Conservation (phyloP, 2,797 vertebrate species). For the Schizopygopsis pylzovi region DNA sequence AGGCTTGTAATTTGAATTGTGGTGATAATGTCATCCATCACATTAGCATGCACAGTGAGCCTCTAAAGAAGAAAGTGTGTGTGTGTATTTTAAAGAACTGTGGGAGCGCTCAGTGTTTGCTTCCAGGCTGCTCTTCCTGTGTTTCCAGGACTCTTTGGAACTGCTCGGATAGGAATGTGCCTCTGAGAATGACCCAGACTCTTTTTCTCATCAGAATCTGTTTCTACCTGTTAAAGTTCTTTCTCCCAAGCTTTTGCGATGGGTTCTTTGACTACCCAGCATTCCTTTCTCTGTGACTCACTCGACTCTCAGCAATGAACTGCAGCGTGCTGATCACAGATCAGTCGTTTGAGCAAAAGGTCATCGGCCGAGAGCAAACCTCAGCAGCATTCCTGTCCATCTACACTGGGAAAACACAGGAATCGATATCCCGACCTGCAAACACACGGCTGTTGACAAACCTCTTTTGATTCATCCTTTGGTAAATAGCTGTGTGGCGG, state of each 20-base stretch:
- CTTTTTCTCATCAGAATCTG: slow-evolving; percentile 36
- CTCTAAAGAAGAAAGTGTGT: slow-evolving; percentile 29
- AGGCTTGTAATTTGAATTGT: neutral
- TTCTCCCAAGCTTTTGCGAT: slow-evolving; percentile 44
- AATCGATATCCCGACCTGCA: slow-evolving; percentile 52
- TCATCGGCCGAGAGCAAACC: slow-evolving; percentile 37
- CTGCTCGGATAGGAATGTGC: slow-evolving; percentile 53
- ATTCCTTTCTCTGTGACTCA: slow-evolving; percentile 60
- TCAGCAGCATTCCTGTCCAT: slow-evolving; percentile 31
- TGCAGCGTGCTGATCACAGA: slow-evolving; percentile 4
- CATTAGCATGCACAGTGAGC: slow-evolving; percentile 30
- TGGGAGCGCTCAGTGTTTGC: slow-evolving; percentile 50
- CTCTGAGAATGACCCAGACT: slow-evolving; percentile 54
- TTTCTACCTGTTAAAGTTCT: slow-evolving; percentile 57
- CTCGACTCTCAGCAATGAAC: slow-evolving; percentile 48
- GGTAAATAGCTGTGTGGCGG: slow-evolving; percentile 56
- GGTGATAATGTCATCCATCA: neutral
- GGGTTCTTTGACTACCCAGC: slow-evolving; percentile 42
- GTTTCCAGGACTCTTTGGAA: slow-evolving; percentile 53
- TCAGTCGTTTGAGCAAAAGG: slow-evolving; percentile 46
- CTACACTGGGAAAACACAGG: slow-evolving; percentile 28
- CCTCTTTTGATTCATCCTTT: slow-evolving; percentile 60
- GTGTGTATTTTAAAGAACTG: slow-evolving; percentile 53
- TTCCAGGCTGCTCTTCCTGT: slow-evolving; percentile 48
- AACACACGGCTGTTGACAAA: slow-evolving; percentile 59